Conservation (phyloP, 2,113 vertebrate genomes). For the Leptobrachium leishanense region DNA sequence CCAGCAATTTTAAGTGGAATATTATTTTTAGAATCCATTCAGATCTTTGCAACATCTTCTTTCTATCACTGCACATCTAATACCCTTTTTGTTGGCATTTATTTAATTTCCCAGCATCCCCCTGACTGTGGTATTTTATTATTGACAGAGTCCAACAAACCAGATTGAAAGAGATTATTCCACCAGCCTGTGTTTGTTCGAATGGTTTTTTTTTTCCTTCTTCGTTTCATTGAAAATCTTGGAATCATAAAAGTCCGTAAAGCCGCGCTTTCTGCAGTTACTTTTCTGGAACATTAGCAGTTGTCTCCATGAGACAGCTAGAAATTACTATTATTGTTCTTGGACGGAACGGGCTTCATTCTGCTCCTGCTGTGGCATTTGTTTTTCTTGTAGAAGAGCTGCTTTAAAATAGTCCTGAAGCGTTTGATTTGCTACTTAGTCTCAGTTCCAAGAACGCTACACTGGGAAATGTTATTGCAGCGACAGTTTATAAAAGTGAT, state of each 20-base stretch:
- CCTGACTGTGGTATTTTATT: slow-evolving; percentile 30
- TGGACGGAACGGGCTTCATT: slow-evolving; percentile 21
- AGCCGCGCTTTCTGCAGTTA: slow-evolving; percentile 37
- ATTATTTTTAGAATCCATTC: no score
- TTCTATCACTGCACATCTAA: no score
- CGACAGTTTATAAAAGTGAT: slow-evolving; percentile 41
- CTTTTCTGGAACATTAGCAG: slow-evolving; percentile 46
- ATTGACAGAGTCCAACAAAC: slow-evolving; percentile 18
- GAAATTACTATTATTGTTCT: slow-evolving; percentile 41
- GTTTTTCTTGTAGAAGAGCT: slow-evolving; percentile 42
- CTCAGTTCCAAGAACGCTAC: slow-evolving; percentile 26
- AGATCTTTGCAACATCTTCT: no score
- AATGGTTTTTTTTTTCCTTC: slow-evolving; percentile 24
- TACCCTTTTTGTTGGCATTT: no score
- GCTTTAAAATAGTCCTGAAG: slow-evolving; percentile 31
- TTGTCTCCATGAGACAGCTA: slow-evolving; percentile 39
- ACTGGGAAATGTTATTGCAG: slow-evolving; percentile 33
- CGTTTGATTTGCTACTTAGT: slow-evolving; percentile 34
- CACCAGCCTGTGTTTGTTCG: slow-evolving; percentile 30
- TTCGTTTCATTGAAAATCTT: slow-evolving; percentile 43
- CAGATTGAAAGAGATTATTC: slow-evolving; percentile 31
- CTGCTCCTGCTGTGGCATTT: slow-evolving; percentile 29
- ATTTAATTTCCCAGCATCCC: slow-evolving; percentile 25
- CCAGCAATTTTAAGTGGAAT: no score
- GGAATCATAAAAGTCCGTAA: slow-evolving; percentile 39